phyloP scores from a whole-genome alignment of 2,888 invertebrate species.

The Melolontha melolontha region DNA sequence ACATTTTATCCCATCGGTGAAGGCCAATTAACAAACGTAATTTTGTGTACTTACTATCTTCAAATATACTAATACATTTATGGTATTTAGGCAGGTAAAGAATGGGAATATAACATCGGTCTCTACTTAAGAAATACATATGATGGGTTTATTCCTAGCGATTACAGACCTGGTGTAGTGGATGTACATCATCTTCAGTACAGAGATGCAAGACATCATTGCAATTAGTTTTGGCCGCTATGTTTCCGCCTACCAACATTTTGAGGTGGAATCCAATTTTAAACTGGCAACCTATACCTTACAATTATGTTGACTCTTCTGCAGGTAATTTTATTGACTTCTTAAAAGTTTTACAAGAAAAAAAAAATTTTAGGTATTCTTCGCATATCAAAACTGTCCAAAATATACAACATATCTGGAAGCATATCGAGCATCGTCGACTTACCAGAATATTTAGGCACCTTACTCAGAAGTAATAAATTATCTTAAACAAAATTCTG shows the following conservation, averaged over 20 bases:
- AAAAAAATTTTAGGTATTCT: slow-evolving; percentile 18
- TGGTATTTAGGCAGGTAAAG: slow-evolving; percentile 1
- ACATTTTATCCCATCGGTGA: slow-evolving; percentile 67
- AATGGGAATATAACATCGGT: slow-evolving; percentile 12
- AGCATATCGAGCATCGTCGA: neutral
- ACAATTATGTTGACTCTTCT: no score
- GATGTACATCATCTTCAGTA: slow-evolving; percentile 8
- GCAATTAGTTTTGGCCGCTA: slow-evolving; percentile 16
- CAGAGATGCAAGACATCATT: slow-evolving; percentile 10
- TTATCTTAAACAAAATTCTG: slow-evolving; percentile 11
- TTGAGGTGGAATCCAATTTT: neutral
- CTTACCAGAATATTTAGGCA: neutral
- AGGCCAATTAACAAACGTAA: slow-evolving; percentile 67
- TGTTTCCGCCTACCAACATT: slow-evolving; percentile 6
- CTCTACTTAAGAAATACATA: slow-evolving; percentile 7
- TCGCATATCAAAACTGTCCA: slow-evolving; percentile 3
- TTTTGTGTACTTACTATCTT: slow-evolving; percentile 23
- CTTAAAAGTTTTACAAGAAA: no score
- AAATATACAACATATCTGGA: neutral
- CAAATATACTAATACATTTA: neutral
- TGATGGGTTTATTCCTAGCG: neutral
- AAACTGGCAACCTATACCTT: slow-evolving; percentile 25
- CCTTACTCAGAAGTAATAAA: slow-evolving; percentile 1
- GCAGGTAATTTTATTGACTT: no score
- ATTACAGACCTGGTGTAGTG: slow-evolving; percentile 16